Base-by-base conservation (phyloP, 1,140 invertebrate species). In the Teleogryllus occipitalis region DNA sequence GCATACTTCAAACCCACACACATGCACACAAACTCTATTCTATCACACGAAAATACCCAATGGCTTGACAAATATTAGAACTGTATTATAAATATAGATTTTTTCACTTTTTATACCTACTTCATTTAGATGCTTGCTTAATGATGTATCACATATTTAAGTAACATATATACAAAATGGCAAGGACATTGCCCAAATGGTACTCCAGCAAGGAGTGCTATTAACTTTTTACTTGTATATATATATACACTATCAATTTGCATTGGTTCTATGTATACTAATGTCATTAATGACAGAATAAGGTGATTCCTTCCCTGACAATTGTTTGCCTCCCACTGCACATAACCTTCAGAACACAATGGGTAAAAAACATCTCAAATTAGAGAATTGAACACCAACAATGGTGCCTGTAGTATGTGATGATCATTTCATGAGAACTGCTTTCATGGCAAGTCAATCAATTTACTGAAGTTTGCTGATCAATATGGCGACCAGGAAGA, bases 81-180 rank as follows among this genome's bases (percentile, higher is more conserved):
- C 54, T 65, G 54, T 65, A 65, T 65, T 65, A 65, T 65, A 65
- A 65, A 65, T 65, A 65, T 65, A 65, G 54, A 65, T 14, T 65
- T 65, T 65, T 65, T 18, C 54, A 7, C 54, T 14, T 65, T 65
- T 65, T 65, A 14, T 14, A 65, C 54, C 54, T 65, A 65, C 54
- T 65, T 65, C 54, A 65, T 65, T 14, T 65, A 14, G 18, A 65
- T 65, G 54, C 2, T 65, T 65, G 10, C 10, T 65, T 39, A 39
- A 39, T 10, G 10, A 14, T 65, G 10, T 65, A 65, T 65, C 54
- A 65, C 54, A 65, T 65, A 65, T 65, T 65, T 65, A 65, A 65
- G 54, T 65, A 65, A 65, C 54, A 65, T 65, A 65, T 65, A 65
- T 65, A 65, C 54, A 65, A 39, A 39, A 65, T 65, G 54, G 54